phyloP scores from a whole-genome alignment of 2,797 vertebrate species.

The Melopsittacus undulatus region DNA sequence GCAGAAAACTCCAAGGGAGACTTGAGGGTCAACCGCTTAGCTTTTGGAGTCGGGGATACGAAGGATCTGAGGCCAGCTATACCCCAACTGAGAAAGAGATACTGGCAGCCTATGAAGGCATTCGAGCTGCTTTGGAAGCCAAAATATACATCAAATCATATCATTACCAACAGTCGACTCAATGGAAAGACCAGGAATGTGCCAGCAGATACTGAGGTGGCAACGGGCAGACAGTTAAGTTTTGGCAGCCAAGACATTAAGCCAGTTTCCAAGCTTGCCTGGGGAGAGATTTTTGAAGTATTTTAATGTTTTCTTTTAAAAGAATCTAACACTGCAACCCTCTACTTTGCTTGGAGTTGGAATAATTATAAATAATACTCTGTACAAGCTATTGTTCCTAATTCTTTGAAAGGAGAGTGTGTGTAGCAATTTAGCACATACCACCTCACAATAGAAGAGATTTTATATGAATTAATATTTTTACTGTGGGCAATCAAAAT shows the following conservation, averaged over 20 bases:
- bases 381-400: background rate
- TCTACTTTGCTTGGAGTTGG: background rate
- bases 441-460: background rate
- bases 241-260: background rate
- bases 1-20: background rate
- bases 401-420: background rate
- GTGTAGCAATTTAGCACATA: background rate
- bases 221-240: background rate
- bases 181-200: background rate
- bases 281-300: background rate
- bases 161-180: background rate
- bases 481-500: background rate
- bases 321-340: background rate
- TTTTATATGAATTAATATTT: background rate
- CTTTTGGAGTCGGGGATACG: fast-evolving
- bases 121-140: background rate
- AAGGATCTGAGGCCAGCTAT: background rate
- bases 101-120: background rate
- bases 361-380: background rate
- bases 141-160: background rate
- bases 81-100: background rate
- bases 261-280: background rate
- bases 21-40: background rate
- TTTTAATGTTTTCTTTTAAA: background rate
- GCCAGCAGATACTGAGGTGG: background rate